Conservation (phyloP, 2,888 invertebrate species). For the Vanessa cardui region DNA sequence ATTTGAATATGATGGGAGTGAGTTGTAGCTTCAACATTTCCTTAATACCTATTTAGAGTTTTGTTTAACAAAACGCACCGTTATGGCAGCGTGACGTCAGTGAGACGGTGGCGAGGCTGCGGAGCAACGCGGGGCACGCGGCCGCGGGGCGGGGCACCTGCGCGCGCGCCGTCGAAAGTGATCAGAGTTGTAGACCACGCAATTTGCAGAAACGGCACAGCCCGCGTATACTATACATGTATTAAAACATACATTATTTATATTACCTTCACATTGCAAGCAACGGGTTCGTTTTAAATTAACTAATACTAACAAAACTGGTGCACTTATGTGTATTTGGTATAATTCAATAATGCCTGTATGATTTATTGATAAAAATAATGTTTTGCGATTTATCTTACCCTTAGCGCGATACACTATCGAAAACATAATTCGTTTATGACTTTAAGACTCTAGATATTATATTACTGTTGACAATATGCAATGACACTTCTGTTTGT, state of each 20-base stretch:
- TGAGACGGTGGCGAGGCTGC: conserved; percentile 35
- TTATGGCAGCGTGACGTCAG: conserved; percentile 46
- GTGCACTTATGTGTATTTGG: not conserved
- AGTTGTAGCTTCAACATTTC: conserved; percentile 27
- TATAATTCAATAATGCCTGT: not conserved
- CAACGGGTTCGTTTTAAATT: not conserved
- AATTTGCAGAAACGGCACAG: conserved; percentile 48
- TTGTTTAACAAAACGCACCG: conserved; percentile 63
- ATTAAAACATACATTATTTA: conserved; percentile 6
- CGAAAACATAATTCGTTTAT: no score
- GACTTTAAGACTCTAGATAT: not conserved
- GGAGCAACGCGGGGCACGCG: conserved; percentile 26
- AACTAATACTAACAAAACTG: not conserved
- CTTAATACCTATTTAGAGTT: conserved; percentile 48
- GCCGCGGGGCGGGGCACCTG: conserved; percentile 48
- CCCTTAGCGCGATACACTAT: no score
- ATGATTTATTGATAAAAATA: not conserved
- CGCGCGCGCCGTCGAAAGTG: conserved; percentile 56
- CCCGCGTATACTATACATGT: conserved; percentile 12
- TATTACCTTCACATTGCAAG: not conserved
- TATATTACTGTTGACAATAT: conserved; percentile 10
- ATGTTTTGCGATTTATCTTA: not conserved
- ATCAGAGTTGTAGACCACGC: conserved; percentile 51
- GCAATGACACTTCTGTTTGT: conserved; percentile 35
- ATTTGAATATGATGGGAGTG: not conserved